Evolutionary conservation across 2,113 vertebrate genomes (phyloP).

Genomic region (Sula dactylatra): DNA sequence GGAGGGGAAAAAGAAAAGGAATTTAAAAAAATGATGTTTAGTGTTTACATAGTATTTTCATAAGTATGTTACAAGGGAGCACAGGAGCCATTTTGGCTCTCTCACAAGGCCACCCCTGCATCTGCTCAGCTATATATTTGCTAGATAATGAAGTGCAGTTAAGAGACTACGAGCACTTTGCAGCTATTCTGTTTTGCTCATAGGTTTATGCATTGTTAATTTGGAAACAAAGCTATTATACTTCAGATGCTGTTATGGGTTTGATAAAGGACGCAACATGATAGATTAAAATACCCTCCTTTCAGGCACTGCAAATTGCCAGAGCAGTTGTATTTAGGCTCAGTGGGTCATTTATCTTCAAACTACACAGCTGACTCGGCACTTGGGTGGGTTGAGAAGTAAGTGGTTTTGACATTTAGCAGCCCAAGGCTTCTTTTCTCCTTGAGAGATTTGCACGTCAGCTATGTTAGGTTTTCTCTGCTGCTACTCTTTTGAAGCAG

Average conservation of each 20-base stretch:
- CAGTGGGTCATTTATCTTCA: constrained; percentile 31
- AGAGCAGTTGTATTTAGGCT: neutral
- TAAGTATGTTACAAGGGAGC: neutral
- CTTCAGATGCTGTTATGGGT: neutral
- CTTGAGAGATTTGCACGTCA: constrained; percentile 59
- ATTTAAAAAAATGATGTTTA: neutral
- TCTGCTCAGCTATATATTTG: neutral
- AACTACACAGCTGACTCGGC: constrained; percentile 50
- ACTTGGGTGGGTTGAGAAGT: constrained; percentile 38
- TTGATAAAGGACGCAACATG: neutral
- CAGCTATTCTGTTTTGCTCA: neutral
- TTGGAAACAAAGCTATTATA: constrained; percentile 7
- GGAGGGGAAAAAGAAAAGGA: neutral
- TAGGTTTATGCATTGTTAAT: constrained; percentile 5
- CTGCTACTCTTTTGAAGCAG: constrained; percentile 49
- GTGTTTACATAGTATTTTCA: neutral
- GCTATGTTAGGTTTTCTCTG: constrained; percentile 6
- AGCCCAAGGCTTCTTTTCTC: constrained; percentile 62
- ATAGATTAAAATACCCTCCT: neutral
- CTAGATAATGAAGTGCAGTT: neutral
- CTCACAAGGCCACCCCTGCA: neutral
- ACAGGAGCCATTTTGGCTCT: neutral
- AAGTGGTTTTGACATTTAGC: constrained; percentile 48
- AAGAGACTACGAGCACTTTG: neutral
- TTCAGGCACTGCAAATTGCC: neutral